phyloP scores from a whole-genome alignment of 2,888 invertebrate genomes.

The Nezara viridula region DNA sequence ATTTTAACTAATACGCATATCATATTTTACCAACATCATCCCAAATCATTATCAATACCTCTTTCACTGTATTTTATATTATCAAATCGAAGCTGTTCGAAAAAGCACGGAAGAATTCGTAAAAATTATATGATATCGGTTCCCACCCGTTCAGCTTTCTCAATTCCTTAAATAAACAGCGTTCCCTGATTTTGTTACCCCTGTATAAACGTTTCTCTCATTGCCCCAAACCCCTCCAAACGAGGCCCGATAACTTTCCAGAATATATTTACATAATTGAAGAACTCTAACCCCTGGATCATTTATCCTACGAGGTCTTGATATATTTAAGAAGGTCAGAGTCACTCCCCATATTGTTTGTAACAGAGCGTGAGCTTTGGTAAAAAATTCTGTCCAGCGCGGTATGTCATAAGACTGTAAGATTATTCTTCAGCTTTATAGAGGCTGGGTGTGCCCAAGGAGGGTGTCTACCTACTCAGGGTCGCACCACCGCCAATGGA shows the following conservation, averaged over 20 bases:
- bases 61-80: too few species aligned
- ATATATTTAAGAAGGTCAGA: neutral
- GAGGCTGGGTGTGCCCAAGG: too few species aligned
- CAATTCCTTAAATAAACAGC: neutral
- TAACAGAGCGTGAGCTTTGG: too few species aligned
- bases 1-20: too few species aligned
- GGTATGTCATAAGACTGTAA: too few species aligned
- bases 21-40: too few species aligned
- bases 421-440: too few species aligned
- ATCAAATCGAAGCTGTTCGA: too few species aligned
- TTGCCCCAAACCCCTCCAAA: neutral
- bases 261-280: slow-evolving; percentile 20
- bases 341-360: neutral
- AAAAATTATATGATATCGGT: neutral
- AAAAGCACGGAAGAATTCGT: neutral
- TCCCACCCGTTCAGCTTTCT: neutral
- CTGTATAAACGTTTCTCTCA: neutral
- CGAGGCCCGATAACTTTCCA: neutral
- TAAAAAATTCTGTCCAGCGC: too few species aligned
- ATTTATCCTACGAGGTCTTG: neutral
- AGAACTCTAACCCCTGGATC: neutral
- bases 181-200: neutral
- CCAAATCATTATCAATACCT: too few species aligned
- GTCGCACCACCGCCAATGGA: too few species aligned
- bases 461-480: too few species aligned